phyloP scores from a whole-genome alignment of 2,888 invertebrate genomes.

The Byasa hedistus region DNA sequence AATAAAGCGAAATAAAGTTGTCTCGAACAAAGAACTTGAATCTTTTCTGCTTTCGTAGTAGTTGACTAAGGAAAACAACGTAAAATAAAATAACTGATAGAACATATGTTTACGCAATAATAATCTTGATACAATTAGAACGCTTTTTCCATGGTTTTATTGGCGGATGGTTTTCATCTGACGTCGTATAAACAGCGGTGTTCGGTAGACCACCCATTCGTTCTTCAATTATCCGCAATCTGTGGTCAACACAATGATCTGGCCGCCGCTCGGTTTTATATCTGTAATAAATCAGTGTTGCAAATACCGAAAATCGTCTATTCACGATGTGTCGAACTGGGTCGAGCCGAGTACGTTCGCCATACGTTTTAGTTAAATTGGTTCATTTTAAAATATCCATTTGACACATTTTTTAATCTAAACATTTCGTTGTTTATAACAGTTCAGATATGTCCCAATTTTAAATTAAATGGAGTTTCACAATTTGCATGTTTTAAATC shows the following conservation, averaged over 20 bases:
- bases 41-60: not conserved
- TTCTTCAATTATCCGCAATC: conserved; percentile 48
- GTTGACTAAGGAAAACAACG: not conserved
- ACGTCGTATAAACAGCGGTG: conserved; percentile 48
- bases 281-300: conserved; percentile 60
- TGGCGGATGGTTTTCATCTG: conserved; percentile 34
- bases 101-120: conserved; percentile 8
- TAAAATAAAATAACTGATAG: not conserved
- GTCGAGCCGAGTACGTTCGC: conserved; percentile 41
- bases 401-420: conserved; percentile 1
- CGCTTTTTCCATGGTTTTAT: conserved; percentile 22
- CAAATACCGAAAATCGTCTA: conserved; percentile 57
- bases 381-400: conserved; percentile 30
- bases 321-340: conserved; percentile 61
- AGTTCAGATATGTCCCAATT: not conserved
- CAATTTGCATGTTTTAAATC: not conserved
- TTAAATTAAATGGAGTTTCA: not conserved
- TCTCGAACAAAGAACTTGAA: not conserved
- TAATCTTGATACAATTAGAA: conserved; percentile 17
- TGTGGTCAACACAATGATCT: conserved; percentile 51
- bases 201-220: conserved; percentile 60
- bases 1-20: not conserved
- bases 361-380: conserved; percentile 46
- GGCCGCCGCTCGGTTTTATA: conserved; percentile 67
- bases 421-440: conserved; percentile 3